Conservation (phyloP, 2,113 vertebrate genomes). For the Synodontis membranacea region DNA sequence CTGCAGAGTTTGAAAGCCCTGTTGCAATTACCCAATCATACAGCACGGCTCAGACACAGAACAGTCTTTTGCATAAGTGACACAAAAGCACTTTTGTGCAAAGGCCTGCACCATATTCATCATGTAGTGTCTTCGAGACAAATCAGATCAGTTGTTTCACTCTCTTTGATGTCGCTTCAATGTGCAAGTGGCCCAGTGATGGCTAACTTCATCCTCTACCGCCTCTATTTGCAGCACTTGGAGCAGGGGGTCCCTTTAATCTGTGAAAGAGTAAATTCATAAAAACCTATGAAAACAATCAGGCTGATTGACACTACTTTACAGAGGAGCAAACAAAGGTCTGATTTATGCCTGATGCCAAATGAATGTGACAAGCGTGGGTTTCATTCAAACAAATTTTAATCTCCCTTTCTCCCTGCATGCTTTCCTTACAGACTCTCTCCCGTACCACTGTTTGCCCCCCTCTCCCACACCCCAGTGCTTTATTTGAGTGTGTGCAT, state of each 20-base stretch:
- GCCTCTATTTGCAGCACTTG: slow-evolving; percentile 54
- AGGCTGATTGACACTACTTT: slow-evolving; percentile 62
- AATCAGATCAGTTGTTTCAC: slow-evolving; percentile 58
- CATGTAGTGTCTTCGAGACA: slow-evolving; percentile 57
- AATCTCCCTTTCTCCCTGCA: slow-evolving; percentile 48
- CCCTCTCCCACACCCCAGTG: background rate
- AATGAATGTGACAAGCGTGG: slow-evolving; percentile 55
- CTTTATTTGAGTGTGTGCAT: slow-evolving; percentile 39
- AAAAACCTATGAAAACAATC: slow-evolving; percentile 58
- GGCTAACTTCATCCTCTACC: slow-evolving; percentile 53
- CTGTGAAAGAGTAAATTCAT: slow-evolving; percentile 60
- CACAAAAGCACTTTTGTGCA: slow-evolving; percentile 61
- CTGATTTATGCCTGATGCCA: slow-evolving; percentile 56
- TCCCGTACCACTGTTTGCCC: slow-evolving; percentile 36
- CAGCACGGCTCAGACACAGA: slow-evolving; percentile 44
- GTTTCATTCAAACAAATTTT: slow-evolving; percentile 61
- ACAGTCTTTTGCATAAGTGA: slow-evolving; percentile 54
- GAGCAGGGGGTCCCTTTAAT: slow-evolving; percentile 58
- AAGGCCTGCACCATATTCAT: slow-evolving; percentile 57
- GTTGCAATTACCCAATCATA: slow-evolving; percentile 51
- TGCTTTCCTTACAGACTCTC: slow-evolving; percentile 36
- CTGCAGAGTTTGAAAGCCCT: slow-evolving; percentile 51
- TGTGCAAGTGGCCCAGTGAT: slow-evolving; percentile 56
- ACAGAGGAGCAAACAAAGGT: slow-evolving; percentile 54
- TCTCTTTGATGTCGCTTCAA: slow-evolving; percentile 57